phyloP scores from a whole-genome alignment of 2,113 vertebrate genomes.

The Smithornis capensis region DNA sequence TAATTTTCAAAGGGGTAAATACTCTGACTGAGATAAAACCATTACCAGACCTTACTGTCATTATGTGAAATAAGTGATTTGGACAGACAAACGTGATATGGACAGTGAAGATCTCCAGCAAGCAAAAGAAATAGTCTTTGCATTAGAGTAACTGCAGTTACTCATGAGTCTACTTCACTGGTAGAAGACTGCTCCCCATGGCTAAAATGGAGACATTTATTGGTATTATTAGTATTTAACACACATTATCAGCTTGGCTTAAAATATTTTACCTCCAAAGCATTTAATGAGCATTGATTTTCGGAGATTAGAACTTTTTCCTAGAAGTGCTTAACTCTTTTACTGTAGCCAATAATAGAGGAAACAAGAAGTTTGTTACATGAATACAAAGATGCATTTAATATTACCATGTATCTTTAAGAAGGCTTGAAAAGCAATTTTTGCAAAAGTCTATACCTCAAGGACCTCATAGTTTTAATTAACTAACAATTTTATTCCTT shows the following conservation, averaged over 20 bases:
- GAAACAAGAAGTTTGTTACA: not conserved
- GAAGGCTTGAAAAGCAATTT: not conserved
- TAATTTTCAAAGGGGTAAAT: not conserved
- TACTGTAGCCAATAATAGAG: not conserved
- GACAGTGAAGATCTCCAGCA: not conserved
- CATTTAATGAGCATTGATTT: not conserved
- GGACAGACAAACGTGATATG: not conserved
- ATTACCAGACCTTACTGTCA: not conserved
- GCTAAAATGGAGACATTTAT: not conserved
- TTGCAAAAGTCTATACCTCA: not conserved
- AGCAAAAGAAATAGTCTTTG: not conserved
- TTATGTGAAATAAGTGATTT: not conserved
- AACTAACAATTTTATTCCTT: not conserved
- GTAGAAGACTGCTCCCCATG: not conserved
- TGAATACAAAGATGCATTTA: not conserved
- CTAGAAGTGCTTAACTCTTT: not conserved
- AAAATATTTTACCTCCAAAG: not conserved
- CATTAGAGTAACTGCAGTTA: not conserved
- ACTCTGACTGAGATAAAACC: not conserved
- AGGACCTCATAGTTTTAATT: not conserved
- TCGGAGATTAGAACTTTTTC: not conserved
- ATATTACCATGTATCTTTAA: not conserved
- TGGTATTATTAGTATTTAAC: not conserved
- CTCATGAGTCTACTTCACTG: not conserved
- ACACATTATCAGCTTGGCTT: not conserved